These are phyloP conservation scores for Epizoanthus stellaris DNA, from an alignment of 92 coral and sea anemone genomes.

Conservation along the genomic window DNA sequence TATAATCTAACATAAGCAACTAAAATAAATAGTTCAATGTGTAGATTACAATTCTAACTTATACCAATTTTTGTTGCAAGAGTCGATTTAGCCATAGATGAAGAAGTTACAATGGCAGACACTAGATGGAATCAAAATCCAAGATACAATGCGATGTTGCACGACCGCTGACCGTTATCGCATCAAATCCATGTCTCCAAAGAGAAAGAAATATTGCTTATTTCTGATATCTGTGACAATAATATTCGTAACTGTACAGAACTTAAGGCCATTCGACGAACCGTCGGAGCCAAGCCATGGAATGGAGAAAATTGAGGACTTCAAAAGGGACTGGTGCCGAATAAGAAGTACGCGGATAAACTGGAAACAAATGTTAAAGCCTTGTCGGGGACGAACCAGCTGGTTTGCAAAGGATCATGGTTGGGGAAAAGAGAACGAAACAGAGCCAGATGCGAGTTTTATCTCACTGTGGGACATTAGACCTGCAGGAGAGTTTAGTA, in stretches of 20 bases:
- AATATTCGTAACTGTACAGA: constrained; percentile 12
- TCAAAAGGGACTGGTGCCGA: constrained; percentile 87
- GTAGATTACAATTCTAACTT: too few species aligned
- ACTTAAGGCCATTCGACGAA: constrained; percentile 10
- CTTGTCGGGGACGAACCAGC: constrained; percentile 73
- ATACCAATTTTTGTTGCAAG: neutral
- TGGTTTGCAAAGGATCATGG: constrained; percentile 71
- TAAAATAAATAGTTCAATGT: neutral
- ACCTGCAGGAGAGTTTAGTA: constrained; percentile 91
- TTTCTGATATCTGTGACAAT: neutral
- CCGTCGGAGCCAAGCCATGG: constrained; percentile 9
- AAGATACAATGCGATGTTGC: constrained; percentile 22
- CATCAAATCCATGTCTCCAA: neutral
- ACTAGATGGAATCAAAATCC: constrained; percentile 30
- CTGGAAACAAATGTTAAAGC: constrained; percentile 86
- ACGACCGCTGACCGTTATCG: neutral
- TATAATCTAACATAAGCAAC: neutral
- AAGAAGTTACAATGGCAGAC: constrained; percentile 10
- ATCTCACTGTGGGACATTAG: constrained; percentile 86
- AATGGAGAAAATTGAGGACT: constrained; percentile 47
- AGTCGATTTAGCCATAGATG: neutral
- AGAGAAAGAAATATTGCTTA: constrained; percentile 20
- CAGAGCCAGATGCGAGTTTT: constrained; percentile 80
- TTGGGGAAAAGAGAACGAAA: constrained; percentile 65
- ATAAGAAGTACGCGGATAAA: constrained; percentile 76